These are phyloP conservation scores for Tridacna gigas DNA, from an alignment of 2,888 invertebrate species.

Conservation along the genomic window DNA sequence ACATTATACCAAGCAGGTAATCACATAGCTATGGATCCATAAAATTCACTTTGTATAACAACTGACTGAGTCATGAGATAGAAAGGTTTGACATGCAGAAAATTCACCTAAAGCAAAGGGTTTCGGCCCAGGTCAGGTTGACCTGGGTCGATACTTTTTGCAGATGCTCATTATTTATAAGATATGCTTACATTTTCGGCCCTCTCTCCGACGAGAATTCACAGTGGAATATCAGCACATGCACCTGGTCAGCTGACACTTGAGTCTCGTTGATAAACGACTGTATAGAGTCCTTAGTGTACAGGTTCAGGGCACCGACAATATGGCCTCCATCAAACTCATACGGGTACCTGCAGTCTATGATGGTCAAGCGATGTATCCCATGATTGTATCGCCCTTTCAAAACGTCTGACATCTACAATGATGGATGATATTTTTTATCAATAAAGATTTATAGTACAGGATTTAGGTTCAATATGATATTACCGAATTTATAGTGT, in stretches of 20 bases:
- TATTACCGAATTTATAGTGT: not conserved
- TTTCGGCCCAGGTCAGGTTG: too few species aligned
- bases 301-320: conserved; percentile 28
- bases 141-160: too few species aligned
- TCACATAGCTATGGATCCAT: too few species aligned
- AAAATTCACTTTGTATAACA: too few species aligned
- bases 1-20: too few species aligned
- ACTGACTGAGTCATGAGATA: too few species aligned
- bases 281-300: conserved; percentile 20
- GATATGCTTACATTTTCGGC: conserved; percentile 59
- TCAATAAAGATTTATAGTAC: too few species aligned
- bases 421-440: too few species aligned
- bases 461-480: not conserved
- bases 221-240: conserved; percentile 67
- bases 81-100: too few species aligned
- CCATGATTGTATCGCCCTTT: conserved; percentile 89
- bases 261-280: conserved; percentile 4
- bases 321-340: conserved; percentile 95
- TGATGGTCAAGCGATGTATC: conserved; percentile 90
- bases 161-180: too few species aligned
- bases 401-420: conserved; percentile 86
- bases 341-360: conserved; percentile 98
- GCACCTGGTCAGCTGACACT: conserved; percentile 10
- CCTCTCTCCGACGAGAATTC: conserved; percentile 66
- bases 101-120: too few species aligned